Evolutionary conservation across 2,113 vertebrate species (phyloP).

Genomic region (Serilophus lunatus): DNA sequence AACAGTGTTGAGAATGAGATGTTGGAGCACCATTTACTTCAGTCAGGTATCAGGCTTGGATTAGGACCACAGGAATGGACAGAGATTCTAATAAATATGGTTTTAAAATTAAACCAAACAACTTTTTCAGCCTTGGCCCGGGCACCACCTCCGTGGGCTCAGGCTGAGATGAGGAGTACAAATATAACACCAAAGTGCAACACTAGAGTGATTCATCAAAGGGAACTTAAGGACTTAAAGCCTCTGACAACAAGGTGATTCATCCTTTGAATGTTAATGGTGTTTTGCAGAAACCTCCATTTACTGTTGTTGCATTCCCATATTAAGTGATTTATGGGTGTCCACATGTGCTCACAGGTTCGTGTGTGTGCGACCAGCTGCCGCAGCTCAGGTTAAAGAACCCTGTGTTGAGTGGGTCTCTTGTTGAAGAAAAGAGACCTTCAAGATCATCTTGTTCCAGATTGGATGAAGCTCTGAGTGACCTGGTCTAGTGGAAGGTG

Average conservation of each 20-base stretch:
- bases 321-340: not conserved
- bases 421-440: not conserved
- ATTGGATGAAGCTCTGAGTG: not conserved
- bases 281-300: not conserved
- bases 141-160: not conserved
- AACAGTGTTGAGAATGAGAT: not conserved
- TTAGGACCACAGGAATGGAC: not conserved
- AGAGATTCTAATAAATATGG: not conserved
- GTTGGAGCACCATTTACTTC: not conserved
- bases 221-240: not conserved
- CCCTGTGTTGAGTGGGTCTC: not conserved
- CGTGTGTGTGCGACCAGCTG: not conserved
- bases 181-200: not conserved
- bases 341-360: not conserved
- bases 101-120: not conserved
- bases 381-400: not conserved
- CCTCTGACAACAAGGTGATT: not conserved
- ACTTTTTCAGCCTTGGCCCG: not conserved
- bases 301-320: conserved; percentile 16
- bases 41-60: not conserved
- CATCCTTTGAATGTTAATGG: not conserved
- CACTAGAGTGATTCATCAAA: not conserved
- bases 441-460: not conserved
- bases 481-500: not conserved
- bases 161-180: not conserved